phyloP scores from a whole-genome alignment of 1,140 invertebrate genomes.

The Fopius arisanus region DNA sequence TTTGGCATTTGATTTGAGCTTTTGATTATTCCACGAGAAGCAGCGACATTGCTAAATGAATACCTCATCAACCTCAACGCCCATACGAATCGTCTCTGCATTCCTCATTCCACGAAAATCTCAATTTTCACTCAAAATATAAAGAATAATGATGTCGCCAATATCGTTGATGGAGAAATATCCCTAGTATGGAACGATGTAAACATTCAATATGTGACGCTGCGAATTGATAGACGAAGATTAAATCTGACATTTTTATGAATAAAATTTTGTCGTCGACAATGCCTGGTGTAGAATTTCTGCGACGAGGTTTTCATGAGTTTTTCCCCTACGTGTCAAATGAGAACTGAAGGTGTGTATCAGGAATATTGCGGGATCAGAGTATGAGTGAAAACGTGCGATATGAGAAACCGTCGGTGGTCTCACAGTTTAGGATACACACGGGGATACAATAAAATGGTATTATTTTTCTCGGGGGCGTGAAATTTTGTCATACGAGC shows the following conservation, averaged over 20 bases:
- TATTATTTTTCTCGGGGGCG: conserved; percentile 24
- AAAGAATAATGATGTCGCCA: neutral
- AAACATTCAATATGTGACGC: neutral
- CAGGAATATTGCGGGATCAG: conserved; percentile 28
- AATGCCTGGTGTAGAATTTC: neutral
- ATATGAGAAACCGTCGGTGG: conserved; percentile 10
- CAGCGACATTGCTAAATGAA: conserved; percentile 47
- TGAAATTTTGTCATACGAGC: conserved; percentile 13
- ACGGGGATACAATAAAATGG: conserved; percentile 23
- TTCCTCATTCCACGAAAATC: neutral
- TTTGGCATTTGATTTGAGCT: conserved; percentile 58
- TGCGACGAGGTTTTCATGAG: neutral
- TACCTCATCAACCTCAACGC: conserved; percentile 53
- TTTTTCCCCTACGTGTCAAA: conserved; percentile 22
- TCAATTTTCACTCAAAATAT: neutral
- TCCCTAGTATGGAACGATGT: neutral
- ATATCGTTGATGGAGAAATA: neutral
- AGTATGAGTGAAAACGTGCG: neutral
- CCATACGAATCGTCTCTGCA: neutral
- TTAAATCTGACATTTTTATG: conserved; percentile 15
- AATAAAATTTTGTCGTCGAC: conserved; percentile 8
- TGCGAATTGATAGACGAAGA: neutral
- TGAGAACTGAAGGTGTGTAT: conserved; percentile 22
- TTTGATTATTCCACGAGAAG: conserved; percentile 56
- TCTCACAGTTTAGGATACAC: neutral